Percentiles rank a stretch among this genome's conserved stretches.
Conservation (phyloP, 1,140 invertebrate species). For the Globodera rostochiensis region DNA sequence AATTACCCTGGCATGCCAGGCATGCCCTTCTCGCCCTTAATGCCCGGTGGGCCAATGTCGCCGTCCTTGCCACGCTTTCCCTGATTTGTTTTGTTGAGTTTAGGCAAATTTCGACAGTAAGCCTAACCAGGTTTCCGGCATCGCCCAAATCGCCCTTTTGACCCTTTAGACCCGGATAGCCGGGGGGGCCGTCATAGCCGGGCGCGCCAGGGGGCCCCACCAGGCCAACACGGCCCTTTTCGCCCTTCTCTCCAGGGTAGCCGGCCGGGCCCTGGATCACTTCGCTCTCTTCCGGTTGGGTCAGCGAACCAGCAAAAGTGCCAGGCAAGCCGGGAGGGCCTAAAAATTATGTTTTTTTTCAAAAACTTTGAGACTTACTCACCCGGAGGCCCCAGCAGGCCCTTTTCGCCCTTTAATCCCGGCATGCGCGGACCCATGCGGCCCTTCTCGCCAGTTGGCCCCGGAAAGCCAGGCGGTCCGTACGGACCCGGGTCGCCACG, state of each 20-base stretch:
- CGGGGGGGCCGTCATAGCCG: slow-evolving; percentile 60
- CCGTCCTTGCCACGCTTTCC: slow-evolving; percentile 63
- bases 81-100: slow-evolving; percentile 26
- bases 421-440: slow-evolving; percentile 60
- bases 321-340: slow-evolving; percentile 47
- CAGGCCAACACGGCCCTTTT: slow-evolving; percentile 62
- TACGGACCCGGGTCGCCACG: slow-evolving; percentile 58
- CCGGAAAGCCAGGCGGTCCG: slow-evolving; percentile 61
- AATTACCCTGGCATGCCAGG: slow-evolving; percentile 42
- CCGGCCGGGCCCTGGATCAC: slow-evolving; percentile 62
- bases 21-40: slow-evolving; percentile 59
- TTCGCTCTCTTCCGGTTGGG: slow-evolving; percentile 61
- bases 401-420: slow-evolving; percentile 64
- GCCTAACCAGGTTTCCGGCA: slow-evolving; percentile 52
- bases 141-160: slow-evolving; percentile 63
- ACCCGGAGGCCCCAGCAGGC: slow-evolving; percentile 42
- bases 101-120: background rate
- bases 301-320: slow-evolving; percentile 39
- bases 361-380: background rate
- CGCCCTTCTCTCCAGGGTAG: slow-evolving; percentile 55
- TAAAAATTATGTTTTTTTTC: background rate
- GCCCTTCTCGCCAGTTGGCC: slow-evolving; percentile 58
- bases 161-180: slow-evolving; percentile 60
- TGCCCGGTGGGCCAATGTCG: slow-evolving; percentile 48
- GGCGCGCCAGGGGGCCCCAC: slow-evolving; percentile 55